Percentiles rank a stretch among this genome's conserved stretches.
Conservation (phyloP, 2,113 vertebrate genomes). For the Acinonyx jubatus region DNA sequence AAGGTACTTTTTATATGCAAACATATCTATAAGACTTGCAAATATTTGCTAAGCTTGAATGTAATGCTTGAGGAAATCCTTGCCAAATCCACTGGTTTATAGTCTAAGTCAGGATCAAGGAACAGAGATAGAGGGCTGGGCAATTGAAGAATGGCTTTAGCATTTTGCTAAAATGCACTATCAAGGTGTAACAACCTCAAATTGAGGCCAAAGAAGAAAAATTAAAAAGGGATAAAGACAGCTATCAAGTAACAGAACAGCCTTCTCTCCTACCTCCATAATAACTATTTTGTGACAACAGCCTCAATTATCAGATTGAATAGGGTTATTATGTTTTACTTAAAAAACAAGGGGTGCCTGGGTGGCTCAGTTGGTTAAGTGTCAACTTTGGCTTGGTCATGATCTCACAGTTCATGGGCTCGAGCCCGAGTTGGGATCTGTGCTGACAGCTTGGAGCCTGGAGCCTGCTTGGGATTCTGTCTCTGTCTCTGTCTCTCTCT, state of each 20-base stretch:
- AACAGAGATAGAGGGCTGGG: neutral
- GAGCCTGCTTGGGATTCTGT: too few species aligned
- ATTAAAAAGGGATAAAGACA: conserved; percentile 44
- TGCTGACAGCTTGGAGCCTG: too few species aligned
- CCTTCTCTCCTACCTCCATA: conserved; percentile 6
- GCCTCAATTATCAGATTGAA: conserved; percentile 35
- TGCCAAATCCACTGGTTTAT: conserved; percentile 34
- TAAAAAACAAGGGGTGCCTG: neutral
- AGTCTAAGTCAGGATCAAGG: neutral
- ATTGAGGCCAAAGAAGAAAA: conserved; percentile 56
- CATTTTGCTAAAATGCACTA: conserved; percentile 37
- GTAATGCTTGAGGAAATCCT: conserved; percentile 55
- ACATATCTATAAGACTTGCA: conserved; percentile 51
- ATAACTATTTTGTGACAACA: conserved; percentile 42
- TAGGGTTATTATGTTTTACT: conserved; percentile 34
- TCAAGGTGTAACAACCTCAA: conserved; percentile 36
- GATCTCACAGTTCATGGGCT: too few species aligned
- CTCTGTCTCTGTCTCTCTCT: too few species aligned
- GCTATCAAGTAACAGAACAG: conserved; percentile 28
- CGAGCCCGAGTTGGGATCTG: too few species aligned
- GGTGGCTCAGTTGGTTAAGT: too few species aligned
- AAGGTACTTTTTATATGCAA: conserved; percentile 56
- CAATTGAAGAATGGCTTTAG: neutral
- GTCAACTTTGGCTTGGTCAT: too few species aligned
- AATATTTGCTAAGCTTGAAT: conserved; percentile 63